Percentiles rank a stretch among this genome's conserved stretches.
These are phyloP conservation scores for Pagrus major DNA, from an alignment of 2,113 vertebrate genomes.

Conservation along the genomic window DNA sequence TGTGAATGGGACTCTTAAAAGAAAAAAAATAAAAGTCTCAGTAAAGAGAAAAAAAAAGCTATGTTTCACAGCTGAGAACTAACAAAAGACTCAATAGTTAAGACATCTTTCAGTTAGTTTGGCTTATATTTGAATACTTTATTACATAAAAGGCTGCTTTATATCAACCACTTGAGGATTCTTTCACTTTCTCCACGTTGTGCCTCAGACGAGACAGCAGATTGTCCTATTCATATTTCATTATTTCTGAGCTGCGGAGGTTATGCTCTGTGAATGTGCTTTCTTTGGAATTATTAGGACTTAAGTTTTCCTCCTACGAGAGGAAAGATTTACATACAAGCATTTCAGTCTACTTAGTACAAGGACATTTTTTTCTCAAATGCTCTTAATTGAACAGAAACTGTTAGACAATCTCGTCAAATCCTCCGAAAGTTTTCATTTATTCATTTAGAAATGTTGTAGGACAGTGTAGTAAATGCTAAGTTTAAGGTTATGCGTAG, in stretches of 20 bases:
- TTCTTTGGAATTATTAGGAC: neutral
- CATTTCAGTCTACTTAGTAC: neutral
- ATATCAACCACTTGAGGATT: neutral
- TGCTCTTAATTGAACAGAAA: neutral
- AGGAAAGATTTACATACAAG: neutral
- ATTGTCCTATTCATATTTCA: neutral
- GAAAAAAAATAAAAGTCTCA: conserved; percentile 8
- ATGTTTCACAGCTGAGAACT: neutral
- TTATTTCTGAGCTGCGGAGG: neutral
- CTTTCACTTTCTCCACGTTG: neutral
- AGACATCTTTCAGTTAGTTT: neutral
- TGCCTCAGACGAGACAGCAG: neutral
- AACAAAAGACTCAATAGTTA: neutral
- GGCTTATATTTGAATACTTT: neutral
- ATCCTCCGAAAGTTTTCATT: neutral
- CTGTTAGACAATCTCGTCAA: neutral
- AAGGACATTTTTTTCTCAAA: neutral
- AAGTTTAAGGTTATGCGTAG: too few species aligned
- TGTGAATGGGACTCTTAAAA: conserved; percentile 18
- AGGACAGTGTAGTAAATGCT: too few species aligned
- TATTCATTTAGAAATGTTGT: too few species aligned
- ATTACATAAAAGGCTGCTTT: neutral
- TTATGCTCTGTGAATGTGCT: neutral
- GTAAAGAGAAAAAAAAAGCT: conserved; percentile 24
- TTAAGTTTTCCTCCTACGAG: neutral